Conservation (phyloP, 2,888 invertebrate genomes). For the Parnassius apollo region DNA sequence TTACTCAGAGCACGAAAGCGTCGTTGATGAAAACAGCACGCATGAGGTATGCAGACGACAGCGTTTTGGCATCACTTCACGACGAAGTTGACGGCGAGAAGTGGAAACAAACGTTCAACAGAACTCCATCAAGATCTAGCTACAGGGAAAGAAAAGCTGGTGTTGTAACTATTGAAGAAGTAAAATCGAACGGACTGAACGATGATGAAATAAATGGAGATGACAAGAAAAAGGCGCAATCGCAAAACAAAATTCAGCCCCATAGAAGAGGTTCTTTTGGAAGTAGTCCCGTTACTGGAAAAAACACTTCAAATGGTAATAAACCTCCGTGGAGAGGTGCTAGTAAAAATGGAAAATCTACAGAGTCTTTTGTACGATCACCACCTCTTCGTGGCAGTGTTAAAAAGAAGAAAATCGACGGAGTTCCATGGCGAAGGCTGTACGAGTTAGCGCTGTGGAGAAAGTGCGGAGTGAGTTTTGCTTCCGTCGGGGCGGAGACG, state of each 20-base stretch:
- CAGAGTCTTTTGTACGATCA: constrained; percentile 61
- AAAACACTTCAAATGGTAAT: constrained; percentile 49
- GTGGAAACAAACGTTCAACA: constrained; percentile 57
- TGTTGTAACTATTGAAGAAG: constrained; percentile 75
- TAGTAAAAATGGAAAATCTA: constrained; percentile 55
- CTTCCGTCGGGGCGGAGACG: constrained; percentile 62
- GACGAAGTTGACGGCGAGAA: constrained; percentile 74
- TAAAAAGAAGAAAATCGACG: constrained; percentile 64
- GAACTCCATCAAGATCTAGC: constrained; percentile 65
- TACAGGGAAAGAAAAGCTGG: constrained; percentile 70
- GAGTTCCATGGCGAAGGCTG: constrained; percentile 78
- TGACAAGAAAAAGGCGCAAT: constrained; percentile 60
- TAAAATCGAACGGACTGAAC: constrained; percentile 67
- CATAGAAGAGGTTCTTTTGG: constrained; percentile 60
- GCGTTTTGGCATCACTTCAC: constrained; percentile 51
- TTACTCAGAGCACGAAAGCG: constrained; percentile 81
- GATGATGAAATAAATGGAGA: constrained; percentile 65
- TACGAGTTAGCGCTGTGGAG: constrained; percentile 80
- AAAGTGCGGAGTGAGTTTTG: constrained; percentile 75
- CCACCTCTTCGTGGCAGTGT: constrained; percentile 70
- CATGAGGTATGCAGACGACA: constrained; percentile 80
- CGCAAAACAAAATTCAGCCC: constrained; percentile 48
- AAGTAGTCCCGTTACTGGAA: constrained; percentile 53
- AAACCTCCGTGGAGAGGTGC: constrained; percentile 76
- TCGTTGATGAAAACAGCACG: constrained; percentile 82